A percentile compares a stretch with the other conserved stretches of the same genome.
These are phyloP conservation scores for Rhipidura dahli DNA, from an alignment of 2,113 vertebrate genomes.

Conservation along the genomic window DNA sequence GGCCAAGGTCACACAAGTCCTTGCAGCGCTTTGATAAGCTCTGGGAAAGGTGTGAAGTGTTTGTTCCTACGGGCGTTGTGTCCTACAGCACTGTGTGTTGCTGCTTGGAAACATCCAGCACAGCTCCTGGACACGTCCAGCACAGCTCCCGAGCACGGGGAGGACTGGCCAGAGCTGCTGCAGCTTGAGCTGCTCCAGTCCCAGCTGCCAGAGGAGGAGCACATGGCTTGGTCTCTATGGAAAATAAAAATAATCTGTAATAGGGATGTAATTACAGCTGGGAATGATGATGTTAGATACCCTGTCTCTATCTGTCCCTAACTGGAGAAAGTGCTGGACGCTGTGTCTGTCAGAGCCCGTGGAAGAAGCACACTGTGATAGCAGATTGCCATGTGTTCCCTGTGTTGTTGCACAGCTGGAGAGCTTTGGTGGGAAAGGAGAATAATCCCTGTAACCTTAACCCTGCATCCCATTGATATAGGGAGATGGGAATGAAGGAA, in stretches of 20 bases:
- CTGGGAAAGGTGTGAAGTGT: background rate
- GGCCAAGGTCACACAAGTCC: background rate
- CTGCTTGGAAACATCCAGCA: background rate
- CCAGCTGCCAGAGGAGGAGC: background rate
- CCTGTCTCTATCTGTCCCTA: background rate
- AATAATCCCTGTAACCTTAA: background rate
- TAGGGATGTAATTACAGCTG: background rate
- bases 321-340: background rate
- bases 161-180: background rate
- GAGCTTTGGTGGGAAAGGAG: background rate
- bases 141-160: background rate
- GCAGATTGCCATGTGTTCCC: rapidly evolving
- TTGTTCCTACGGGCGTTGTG: background rate
- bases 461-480: background rate
- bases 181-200: rapidly evolving
- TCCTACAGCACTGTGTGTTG: background rate
- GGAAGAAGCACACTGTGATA: too few relatives aligned
- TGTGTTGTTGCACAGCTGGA: background rate
- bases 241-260: background rate
- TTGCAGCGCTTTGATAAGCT: background rate
- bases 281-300: background rate
- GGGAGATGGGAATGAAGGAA: background rate
- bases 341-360: background rate
- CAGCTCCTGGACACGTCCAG: background rate
- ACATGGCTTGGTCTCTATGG: rapidly evolving